Evolutionary conservation across 2,113 vertebrate genomes (phyloP).

Genomic region (Cheilinus undulatus): DNA sequence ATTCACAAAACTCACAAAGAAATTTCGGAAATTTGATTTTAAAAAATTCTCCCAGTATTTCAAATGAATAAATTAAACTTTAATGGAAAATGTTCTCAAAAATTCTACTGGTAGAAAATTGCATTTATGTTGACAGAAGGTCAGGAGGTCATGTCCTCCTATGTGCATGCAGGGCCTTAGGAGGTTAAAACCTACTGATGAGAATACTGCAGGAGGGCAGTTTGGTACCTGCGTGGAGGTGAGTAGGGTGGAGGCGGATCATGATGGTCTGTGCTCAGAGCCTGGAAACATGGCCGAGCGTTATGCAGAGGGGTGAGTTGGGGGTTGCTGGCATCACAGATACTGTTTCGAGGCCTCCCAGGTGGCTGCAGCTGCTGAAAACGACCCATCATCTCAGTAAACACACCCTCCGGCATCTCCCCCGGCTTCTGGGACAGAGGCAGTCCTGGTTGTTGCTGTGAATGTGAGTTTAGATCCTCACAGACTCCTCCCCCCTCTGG

Average conservation of each 20-base stretch:
- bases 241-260: conserved; percentile 54
- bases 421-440: background rate
- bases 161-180: no score
- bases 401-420: conserved; percentile 56
- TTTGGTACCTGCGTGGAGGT: conserved; percentile 45
- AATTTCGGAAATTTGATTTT: no score
- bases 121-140: no score
- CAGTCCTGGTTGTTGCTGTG: background rate
- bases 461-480: background rate
- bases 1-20: no score
- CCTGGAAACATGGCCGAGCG: background rate
- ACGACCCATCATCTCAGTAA: conserved; percentile 72
- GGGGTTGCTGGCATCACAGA: background rate
- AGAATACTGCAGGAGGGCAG: no score
- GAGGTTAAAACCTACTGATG: no score
- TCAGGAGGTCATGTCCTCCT: no score
- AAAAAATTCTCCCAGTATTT: no score
- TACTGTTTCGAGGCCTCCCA: rapidly evolving
- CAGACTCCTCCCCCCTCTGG: background rate
- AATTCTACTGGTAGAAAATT: no score
- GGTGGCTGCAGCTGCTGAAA: conserved; percentile 39
- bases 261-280: background rate
- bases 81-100: no score
- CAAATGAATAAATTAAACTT: no score
- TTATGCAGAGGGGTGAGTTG: background rate